Percentiles rank a stretch among this genome's conserved stretches.
Evolutionary conservation across 1,140 invertebrate genomes (phyloP).

Genomic region (Euglossa dilemma): DNA sequence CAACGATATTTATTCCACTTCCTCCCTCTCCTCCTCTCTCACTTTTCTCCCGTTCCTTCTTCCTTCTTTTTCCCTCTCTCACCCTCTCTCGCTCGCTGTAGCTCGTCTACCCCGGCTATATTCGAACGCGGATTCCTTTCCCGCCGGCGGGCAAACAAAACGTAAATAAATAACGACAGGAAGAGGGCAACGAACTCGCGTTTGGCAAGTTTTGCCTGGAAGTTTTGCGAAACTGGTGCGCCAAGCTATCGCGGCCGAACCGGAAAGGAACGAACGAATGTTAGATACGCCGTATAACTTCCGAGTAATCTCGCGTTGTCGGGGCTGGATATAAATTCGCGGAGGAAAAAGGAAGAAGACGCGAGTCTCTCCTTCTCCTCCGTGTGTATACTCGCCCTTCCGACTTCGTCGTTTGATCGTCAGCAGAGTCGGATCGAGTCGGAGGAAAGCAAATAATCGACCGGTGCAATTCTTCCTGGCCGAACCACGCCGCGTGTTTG

Average conservation of each 20-base stretch:
- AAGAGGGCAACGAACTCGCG: constrained; percentile 35
- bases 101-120: neutral
- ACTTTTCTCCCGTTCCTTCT: neutral
- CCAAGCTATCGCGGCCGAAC: constrained; percentile 51
- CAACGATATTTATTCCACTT: constrained; percentile 22
- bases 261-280: constrained; percentile 33
- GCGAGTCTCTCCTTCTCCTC: neutral
- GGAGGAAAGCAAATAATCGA: constrained; percentile 26
- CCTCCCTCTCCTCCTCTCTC: neutral
- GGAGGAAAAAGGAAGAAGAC: constrained; percentile 18
- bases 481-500: constrained; percentile 20
- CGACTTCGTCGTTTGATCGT: constrained; percentile 35
- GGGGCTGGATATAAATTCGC: constrained; percentile 44
- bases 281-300: constrained; percentile 30
- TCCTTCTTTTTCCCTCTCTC: neutral
- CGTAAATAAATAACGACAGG: constrained; percentile 58
- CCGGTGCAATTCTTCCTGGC: constrained; percentile 28
- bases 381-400: neutral
- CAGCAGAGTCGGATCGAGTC: constrained; percentile 30
- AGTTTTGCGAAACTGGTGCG: constrained; percentile 58
- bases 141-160: constrained; percentile 47
- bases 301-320: constrained; percentile 52
- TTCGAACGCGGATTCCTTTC: neutral
- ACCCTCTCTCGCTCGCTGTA: neutral
- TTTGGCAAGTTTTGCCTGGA: constrained; percentile 27